Conservation (phyloP, 2,888 invertebrate genomes). For the Lepidocyrtoides sp. region DNA sequence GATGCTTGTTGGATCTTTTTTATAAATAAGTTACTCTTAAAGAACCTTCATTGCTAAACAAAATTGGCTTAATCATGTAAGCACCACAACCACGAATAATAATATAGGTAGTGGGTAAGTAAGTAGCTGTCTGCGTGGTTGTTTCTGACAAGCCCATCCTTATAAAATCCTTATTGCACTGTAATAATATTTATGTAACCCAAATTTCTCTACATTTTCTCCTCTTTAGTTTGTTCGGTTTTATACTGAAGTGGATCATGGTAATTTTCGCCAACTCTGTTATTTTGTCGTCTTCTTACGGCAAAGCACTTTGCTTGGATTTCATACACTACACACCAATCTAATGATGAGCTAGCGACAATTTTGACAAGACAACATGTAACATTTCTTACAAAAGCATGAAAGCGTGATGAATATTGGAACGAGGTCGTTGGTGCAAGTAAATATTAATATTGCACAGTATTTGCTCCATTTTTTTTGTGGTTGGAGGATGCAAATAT, state of each 20-base stretch:
- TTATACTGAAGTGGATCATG: not conserved
- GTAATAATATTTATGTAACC: conserved; percentile 44
- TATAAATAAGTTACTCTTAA: not conserved
- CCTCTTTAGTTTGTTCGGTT: not conserved
- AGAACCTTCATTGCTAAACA: not conserved
- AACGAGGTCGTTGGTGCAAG: not conserved
- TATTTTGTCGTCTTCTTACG: conserved; percentile 12
- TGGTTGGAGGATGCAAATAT: not conserved
- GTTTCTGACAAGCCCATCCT: too few species aligned
- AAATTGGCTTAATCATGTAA: conserved; percentile 41
- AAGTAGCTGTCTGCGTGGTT: too few species aligned
- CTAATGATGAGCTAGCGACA: not conserved
- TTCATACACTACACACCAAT: not conserved
- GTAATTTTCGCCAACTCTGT: not conserved
- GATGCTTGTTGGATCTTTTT: not conserved
- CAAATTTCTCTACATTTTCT: not conserved
- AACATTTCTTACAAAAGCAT: too few species aligned
- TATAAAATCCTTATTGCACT: too few species aligned
- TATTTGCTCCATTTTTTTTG: not conserved
- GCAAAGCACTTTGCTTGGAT: not conserved
- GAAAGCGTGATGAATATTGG: not conserved
- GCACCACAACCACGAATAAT: not conserved
- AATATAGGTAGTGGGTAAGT: too few species aligned
- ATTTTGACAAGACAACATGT: too few species aligned
- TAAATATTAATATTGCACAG: not conserved